phyloP scores from a whole-genome alignment of 2,113 vertebrate genomes.

The Catharus fuscescens region DNA sequence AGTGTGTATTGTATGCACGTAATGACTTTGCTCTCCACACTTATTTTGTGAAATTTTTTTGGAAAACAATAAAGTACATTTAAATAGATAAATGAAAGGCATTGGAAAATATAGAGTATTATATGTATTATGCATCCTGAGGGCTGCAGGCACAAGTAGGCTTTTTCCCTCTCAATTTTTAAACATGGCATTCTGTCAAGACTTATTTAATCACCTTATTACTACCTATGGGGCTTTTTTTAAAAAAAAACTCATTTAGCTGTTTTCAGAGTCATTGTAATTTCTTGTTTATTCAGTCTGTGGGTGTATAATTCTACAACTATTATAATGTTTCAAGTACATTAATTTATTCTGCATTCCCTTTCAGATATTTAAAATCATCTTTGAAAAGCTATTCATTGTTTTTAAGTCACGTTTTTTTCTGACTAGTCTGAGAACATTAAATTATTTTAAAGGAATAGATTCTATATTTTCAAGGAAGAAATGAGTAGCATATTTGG shows the following conservation, averaged over 20 bases:
- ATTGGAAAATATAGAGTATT: neutral
- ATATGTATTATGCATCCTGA: neutral
- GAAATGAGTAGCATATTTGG: neutral
- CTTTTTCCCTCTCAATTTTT: neutral
- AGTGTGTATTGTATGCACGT: neutral
- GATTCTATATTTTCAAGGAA: neutral
- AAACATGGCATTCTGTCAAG: neutral
- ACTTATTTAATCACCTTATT: neutral
- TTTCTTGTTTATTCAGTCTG: neutral
- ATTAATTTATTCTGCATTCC: neutral
- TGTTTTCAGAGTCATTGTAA: neutral
- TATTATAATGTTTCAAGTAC: neutral
- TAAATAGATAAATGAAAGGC: neutral
- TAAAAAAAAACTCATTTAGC: neutral
- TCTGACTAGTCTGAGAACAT: neutral
- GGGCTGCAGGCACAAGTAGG: neutral
- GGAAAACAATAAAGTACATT: neutral
- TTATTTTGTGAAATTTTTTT: neutral
- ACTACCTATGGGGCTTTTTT: neutral
- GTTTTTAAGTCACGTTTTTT: neutral
- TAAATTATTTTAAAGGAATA: neutral
- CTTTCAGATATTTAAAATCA: neutral
- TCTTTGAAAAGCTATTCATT: neutral
- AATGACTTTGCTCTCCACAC: neutral
- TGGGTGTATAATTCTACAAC: constrained; percentile 5